phyloP scores from a whole-genome alignment of 2,113 vertebrate species.

The Opisthocomus hoazin region DNA sequence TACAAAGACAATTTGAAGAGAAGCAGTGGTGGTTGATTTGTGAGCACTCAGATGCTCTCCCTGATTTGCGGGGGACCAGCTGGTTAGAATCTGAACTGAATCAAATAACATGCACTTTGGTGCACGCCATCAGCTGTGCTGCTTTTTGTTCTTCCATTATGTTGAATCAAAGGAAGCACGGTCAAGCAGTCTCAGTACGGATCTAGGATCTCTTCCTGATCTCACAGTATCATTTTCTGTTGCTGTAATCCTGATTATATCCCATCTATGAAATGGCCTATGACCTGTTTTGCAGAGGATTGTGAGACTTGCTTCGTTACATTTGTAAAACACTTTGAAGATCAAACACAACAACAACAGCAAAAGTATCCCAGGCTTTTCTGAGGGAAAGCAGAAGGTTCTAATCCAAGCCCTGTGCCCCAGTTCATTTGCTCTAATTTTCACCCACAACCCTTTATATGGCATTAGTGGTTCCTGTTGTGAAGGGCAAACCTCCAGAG shows the following conservation, averaged over 20 bases:
- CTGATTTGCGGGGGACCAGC: conserved; percentile 57
- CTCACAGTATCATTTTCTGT: neutral
- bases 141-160: conserved; percentile 56
- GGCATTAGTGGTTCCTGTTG: neutral
- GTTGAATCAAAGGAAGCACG: neutral
- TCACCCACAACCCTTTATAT: neutral
- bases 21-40: conserved; percentile 40
- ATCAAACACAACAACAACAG: neutral
- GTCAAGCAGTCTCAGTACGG: neutral
- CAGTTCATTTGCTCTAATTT: neutral
- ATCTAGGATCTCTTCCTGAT: neutral
- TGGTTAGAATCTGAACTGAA: conserved; percentile 60
- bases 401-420: neutral
- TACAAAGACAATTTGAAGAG: conserved; percentile 16
- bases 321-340: neutral
- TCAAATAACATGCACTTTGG: conserved; percentile 60
- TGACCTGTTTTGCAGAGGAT: neutral
- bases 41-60: conserved; percentile 33
- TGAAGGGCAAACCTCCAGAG: neutral
- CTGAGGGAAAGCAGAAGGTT: neutral
- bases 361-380: neutral
- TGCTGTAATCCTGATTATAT: neutral
- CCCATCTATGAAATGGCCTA: neutral
- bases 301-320: neutral
- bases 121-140: conserved; percentile 37